Base-by-base conservation (phyloP, 2,888 invertebrate species). In the Byasa hedistus region DNA sequence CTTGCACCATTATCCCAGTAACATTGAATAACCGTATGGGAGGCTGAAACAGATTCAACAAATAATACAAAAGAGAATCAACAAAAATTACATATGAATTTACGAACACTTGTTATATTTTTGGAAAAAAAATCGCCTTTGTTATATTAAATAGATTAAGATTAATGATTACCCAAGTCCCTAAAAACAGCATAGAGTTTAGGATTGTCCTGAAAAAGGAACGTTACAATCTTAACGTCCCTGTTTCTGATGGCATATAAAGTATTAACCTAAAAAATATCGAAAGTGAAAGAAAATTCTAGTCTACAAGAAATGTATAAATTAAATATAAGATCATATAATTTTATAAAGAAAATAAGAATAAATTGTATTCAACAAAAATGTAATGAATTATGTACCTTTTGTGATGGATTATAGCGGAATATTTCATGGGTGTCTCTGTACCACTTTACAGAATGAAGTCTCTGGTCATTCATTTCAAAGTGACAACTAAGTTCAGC, bases 361-460 rank as follows among this genome's bases (percentile, higher is more conserved):
- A 39, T 39, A 39, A 39, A 12, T 39, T 15, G 2, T 15, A 39
- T 39, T 12, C 39, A 39, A 39, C 15, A 39, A 39, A 39, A 15
- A 12, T 32, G 10, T 32, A 32, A 10, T 1, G 39, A 15, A 39
- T 12, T 39, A 15, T 39, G 10, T 72, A 89, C 91, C 85, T 84
- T 82, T 71, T 88, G 87, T 61, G 85, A 82, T 10, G 91, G 91
- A 71, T 83, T 91, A 70, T 87, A 91, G 77, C 91, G 78, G 75
- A 91, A 91, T 82, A 91, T 91, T 78, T 91, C 91, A 75, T 89
- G 80, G 79, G 85, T 82, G 68, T 91, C 89, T 54, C 91, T 78
- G 76, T 91, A 91, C 89, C 89, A 91, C 80, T 91, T 91, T 75
- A 91, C 89, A 51, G 91, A 91, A 74, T 91, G 91, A 22, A 91